Evolutionary conservation across 2,888 invertebrate species (phyloP).

Genomic region (Drosophila hamatofila): DNA sequence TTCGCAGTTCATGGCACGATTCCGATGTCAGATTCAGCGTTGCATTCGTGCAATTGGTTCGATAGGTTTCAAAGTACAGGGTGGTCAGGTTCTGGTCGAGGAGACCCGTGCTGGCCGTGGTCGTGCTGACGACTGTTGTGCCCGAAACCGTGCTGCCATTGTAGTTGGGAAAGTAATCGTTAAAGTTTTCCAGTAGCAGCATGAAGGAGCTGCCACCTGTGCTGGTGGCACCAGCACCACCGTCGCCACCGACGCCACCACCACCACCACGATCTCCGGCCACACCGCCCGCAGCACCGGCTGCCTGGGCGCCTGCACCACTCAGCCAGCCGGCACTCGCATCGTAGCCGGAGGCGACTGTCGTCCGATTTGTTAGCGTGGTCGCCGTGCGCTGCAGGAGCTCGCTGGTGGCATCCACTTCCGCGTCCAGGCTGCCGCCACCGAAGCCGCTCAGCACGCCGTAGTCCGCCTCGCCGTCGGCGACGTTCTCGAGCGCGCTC

Average conservation of each 20-base stretch:
- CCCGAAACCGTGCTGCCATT: slow-evolving; percentile 84
- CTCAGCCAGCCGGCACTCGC: slow-evolving; percentile 46
- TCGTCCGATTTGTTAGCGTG: slow-evolving; percentile 57
- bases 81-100: slow-evolving; percentile 82
- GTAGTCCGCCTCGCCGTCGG: slow-evolving; percentile 78
- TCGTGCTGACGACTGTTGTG: slow-evolving; percentile 74
- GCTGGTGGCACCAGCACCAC: slow-evolving; percentile 23
- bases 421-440: slow-evolving; percentile 28
- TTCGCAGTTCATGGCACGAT: slow-evolving; percentile 79
- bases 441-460: slow-evolving; percentile 70
- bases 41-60: slow-evolving; percentile 84
- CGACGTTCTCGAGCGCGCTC: slow-evolving; percentile 69
- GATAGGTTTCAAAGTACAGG: slow-evolving; percentile 81
- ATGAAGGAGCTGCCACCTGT: slow-evolving; percentile 86
- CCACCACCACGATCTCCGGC: slow-evolving; percentile 7
- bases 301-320: slow-evolving; percentile 21
- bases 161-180: slow-evolving; percentile 90
- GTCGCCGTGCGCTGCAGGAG: slow-evolving; percentile 63
- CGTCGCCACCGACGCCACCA: neutral
- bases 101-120: slow-evolving; percentile 71
- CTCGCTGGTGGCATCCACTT: slow-evolving; percentile 46
- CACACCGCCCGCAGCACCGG: slow-evolving; percentile 6
- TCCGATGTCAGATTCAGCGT: slow-evolving; percentile 71
- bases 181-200: slow-evolving; percentile 91
- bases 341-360: slow-evolving; percentile 28